Conservation (phyloP, 2,888 invertebrate genomes). For the Agrochola macilenta region DNA sequence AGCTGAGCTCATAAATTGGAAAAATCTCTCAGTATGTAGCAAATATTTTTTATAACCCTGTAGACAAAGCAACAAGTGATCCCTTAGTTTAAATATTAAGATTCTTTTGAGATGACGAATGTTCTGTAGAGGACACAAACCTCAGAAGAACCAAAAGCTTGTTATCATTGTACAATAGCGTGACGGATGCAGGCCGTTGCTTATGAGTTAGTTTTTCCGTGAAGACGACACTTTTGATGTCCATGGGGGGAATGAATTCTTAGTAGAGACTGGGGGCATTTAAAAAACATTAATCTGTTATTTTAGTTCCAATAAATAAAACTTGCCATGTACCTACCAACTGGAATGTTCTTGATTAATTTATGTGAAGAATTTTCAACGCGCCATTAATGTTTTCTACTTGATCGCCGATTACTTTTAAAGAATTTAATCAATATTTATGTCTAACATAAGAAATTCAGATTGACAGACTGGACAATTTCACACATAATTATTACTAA, state of each 20-base stretch:
- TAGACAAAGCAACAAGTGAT: slow-evolving; percentile 3
- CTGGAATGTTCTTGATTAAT: slow-evolving; percentile 32
- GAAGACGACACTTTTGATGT: background rate
- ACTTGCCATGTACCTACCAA: background rate
- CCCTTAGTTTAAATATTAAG: background rate
- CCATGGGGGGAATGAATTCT: background rate
- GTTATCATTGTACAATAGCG: background rate
- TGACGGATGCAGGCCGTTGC: background rate
- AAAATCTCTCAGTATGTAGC: background rate
- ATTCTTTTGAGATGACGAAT: background rate
- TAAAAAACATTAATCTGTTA: background rate
- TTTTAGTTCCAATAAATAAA: slow-evolving; percentile 13
- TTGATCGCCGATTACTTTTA: slow-evolving; percentile 44
- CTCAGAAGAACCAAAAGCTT: background rate
- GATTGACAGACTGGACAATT: slow-evolving; percentile 38
- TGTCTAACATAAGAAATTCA: slow-evolving; percentile 31
- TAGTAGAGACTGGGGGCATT: background rate
- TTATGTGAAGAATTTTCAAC: slow-evolving; percentile 36
- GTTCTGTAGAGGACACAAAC: background rate
- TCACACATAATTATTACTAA: slow-evolving; percentile 30
- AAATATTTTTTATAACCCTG: background rate
- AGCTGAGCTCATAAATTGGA: background rate
- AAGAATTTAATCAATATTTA: slow-evolving; percentile 53
- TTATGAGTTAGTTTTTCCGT: slow-evolving; percentile 1
- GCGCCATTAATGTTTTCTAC: slow-evolving; percentile 37